Percentiles rank a stretch among this genome's conserved stretches.
phyloP scores from a whole-genome alignment of 2,888 invertebrate genomes.

The Ecliptopera silaceata region DNA sequence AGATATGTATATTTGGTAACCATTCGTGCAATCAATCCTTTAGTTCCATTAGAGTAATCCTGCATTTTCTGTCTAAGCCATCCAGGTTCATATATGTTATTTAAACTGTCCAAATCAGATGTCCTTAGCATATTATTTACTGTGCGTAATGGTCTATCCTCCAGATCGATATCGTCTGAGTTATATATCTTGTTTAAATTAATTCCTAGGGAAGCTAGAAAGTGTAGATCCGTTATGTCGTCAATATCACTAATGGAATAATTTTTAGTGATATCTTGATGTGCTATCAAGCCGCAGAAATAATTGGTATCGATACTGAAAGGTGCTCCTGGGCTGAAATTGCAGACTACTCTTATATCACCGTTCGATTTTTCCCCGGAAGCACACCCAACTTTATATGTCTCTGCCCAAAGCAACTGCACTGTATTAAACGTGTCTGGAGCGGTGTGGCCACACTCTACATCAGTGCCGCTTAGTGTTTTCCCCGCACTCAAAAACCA shows the following conservation, averaged over 20 bases:
- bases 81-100: conserved; percentile 49
- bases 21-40: conserved; percentile 55
- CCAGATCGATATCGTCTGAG: conserved; percentile 1
- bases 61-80: conserved; percentile 47
- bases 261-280: conserved; percentile 41
- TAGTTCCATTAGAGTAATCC: conserved; percentile 53
- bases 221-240: conserved; percentile 42
- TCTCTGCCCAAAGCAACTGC: conserved; percentile 70
- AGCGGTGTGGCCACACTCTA: conserved; percentile 63
- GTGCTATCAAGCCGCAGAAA: conserved; percentile 63
- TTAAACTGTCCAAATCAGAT: conserved; percentile 56
- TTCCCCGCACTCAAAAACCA: conserved; percentile 67
- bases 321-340: conserved; percentile 72
- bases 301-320: conserved; percentile 56
- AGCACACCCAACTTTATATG: conserved; percentile 71
- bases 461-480: conserved; percentile 52
- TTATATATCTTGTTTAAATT: conserved; percentile 31
- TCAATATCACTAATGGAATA: conserved; percentile 17
- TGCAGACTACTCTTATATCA: conserved; percentile 66
- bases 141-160: background rate
- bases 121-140: conserved; percentile 15
- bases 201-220: conserved; percentile 50
- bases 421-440: conserved; percentile 58
- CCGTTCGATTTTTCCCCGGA: conserved; percentile 54
- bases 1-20: conserved; percentile 63